Conservation (phyloP, 2,797 vertebrate genomes). For the Enteromius unitaeniatus region DNA sequence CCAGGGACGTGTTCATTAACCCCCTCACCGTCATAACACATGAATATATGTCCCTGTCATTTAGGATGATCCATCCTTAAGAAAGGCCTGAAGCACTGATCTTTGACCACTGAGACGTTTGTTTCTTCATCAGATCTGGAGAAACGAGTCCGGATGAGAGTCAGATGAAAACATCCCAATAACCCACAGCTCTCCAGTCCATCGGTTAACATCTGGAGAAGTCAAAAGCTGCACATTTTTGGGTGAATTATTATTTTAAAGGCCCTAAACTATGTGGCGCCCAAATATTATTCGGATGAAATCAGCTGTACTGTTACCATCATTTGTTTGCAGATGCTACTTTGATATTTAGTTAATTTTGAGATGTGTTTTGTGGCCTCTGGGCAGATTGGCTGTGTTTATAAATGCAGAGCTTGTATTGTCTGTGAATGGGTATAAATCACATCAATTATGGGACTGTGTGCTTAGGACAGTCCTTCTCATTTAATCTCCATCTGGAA, state of each 20-base stretch:
- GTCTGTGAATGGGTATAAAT: conserved; percentile 15
- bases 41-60: neutral
- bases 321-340: neutral
- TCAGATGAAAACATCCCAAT: neutral
- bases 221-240: neutral
- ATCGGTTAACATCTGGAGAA: neutral
- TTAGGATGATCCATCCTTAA: neutral
- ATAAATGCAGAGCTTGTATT: neutral
- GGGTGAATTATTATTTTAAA: neutral
- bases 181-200: neutral
- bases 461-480: neutral
- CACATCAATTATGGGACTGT: neutral
- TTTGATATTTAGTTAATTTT: neutral
- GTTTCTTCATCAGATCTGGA: neutral
- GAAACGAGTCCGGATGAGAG: neutral
- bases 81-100: conserved; percentile 20
- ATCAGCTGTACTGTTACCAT: neutral
- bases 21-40: neutral
- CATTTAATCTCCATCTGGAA: conserved; percentile 31
- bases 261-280: neutral
- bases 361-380: no score
- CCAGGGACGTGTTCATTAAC: conserved; percentile 31
- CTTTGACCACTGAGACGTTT: conserved; percentile 19
- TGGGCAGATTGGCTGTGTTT: neutral
- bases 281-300: neutral